Evolutionary conservation across 2,888 invertebrate species (phyloP).

Genomic region (Cylloceria caligata): DNA sequence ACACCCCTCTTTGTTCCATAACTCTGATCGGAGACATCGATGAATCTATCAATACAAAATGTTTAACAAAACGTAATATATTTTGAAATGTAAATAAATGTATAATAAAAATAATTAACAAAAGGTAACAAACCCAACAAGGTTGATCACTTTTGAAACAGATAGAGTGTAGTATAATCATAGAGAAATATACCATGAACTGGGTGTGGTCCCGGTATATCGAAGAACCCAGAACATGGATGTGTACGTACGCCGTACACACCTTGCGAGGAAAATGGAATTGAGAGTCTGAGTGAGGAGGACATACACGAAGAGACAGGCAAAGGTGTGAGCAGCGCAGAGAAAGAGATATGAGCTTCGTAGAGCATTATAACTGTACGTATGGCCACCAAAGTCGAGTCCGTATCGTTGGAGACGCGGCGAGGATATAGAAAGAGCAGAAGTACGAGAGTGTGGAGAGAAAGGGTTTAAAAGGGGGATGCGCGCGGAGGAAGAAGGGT

Average conservation of each 20-base stretch:
- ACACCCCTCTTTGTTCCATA: neutral
- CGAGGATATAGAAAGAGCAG: slow-evolving; percentile 22
- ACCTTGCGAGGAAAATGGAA: slow-evolving; percentile 49
- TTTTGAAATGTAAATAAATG: neutral
- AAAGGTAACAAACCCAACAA: neutral
- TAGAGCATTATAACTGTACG: slow-evolving; percentile 61
- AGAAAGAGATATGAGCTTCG: slow-evolving; percentile 55
- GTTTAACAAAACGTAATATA: neutral
- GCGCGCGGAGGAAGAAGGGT: slow-evolving; percentile 81
- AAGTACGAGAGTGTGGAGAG: slow-evolving; percentile 45
- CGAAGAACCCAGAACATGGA: neutral
- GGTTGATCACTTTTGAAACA: neutral
- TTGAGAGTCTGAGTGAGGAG: slow-evolving; percentile 45
- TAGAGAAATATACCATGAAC: slow-evolving; percentile 30
- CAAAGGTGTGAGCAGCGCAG: slow-evolving; percentile 17
- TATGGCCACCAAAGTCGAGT: slow-evolving; percentile 55
- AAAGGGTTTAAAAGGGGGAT: slow-evolving; percentile 64
- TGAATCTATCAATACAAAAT: neutral
- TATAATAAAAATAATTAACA: neutral
- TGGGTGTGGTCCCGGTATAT: slow-evolving; percentile 58
- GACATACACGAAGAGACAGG: neutral
- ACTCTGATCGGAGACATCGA: neutral
- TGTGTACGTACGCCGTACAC: slow-evolving; percentile 5
- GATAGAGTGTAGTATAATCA: slow-evolving; percentile 8
- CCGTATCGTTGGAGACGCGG: slow-evolving; percentile 57